These are phyloP conservation scores for Steromphala cineraria DNA, from an alignment of 2,888 invertebrate species.

Conservation along the genomic window DNA sequence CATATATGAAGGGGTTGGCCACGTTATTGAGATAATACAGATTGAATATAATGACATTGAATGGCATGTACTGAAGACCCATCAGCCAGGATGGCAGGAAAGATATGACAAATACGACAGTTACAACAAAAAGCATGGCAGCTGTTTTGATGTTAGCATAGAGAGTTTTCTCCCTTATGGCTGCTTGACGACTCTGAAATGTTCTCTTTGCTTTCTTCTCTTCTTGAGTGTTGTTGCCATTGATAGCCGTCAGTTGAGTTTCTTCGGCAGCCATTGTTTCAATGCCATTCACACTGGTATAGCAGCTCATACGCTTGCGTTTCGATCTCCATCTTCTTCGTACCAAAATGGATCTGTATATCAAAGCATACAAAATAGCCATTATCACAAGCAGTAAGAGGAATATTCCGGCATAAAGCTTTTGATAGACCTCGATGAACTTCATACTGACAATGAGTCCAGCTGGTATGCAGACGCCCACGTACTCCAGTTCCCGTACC, in stretches of 20 bases:
- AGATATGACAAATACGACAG: constrained; percentile 72
- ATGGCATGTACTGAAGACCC: constrained; percentile 59
- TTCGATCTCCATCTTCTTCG: constrained; percentile 57
- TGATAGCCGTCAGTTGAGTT: constrained; percentile 41
- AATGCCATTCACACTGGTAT: constrained; percentile 40
- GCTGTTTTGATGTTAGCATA: constrained; percentile 73
- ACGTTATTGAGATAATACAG: constrained; percentile 74
- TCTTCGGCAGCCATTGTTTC: constrained; percentile 36
- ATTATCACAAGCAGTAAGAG: constrained; percentile 64
- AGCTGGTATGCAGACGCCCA: constrained; percentile 43
- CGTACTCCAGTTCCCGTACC: neutral
- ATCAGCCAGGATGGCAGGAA: constrained; percentile 73
- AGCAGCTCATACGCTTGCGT: constrained; percentile 60
- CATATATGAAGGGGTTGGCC: constrained; percentile 74
- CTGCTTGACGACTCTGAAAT: constrained; percentile 39
- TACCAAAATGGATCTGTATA: constrained; percentile 53
- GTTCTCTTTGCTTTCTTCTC: constrained; percentile 12
- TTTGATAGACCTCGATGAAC: constrained; percentile 52
- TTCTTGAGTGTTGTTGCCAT: constrained; percentile 10
- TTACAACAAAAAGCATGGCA: constrained; percentile 74
- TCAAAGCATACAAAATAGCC: constrained; percentile 66
- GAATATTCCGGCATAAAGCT: constrained; percentile 61
- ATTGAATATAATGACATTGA: constrained; percentile 69
- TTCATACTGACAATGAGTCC: constrained; percentile 45
- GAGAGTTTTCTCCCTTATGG: constrained; percentile 57